Conservation (phyloP, 2,888 invertebrate genomes). For the Pachliopta kotzebuea region DNA sequence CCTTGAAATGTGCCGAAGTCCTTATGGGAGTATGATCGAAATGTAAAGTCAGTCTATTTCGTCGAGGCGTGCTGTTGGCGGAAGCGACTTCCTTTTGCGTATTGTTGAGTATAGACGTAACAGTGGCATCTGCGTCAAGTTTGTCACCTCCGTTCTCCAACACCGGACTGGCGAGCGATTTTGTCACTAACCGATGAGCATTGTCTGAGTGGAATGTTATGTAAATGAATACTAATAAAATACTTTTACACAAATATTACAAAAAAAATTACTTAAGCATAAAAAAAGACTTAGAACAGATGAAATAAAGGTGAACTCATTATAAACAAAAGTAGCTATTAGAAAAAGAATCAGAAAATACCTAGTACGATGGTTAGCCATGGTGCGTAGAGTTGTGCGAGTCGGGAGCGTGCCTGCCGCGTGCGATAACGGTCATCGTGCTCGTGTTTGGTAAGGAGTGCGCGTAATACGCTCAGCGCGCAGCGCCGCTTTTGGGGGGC, state of each 20-base stretch:
- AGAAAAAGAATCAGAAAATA: constrained; percentile 32
- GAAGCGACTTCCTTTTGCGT: constrained; percentile 54
- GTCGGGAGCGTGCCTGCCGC: constrained; percentile 90
- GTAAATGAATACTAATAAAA: not conserved
- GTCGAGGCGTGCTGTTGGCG: constrained; percentile 76
- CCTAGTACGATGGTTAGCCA: constrained; percentile 89
- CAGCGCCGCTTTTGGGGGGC: constrained; percentile 89
- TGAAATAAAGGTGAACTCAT: not conserved
- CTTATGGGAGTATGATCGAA: constrained; percentile 85
- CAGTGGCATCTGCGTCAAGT: constrained; percentile 56
- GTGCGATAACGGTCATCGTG: constrained; percentile 94
- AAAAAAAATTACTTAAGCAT: too few species aligned
- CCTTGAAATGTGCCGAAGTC: constrained; percentile 88
- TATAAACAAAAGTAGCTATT: not conserved
- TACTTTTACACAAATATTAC: too few species aligned
- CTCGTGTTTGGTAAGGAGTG: constrained; percentile 95
- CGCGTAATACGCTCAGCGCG: constrained; percentile 90
- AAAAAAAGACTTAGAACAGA: too few species aligned
- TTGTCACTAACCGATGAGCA: constrained; percentile 84
- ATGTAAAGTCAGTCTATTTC: constrained; percentile 85
- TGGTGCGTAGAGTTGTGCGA: constrained; percentile 94
- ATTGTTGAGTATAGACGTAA: constrained; percentile 38
- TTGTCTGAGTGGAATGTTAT: constrained; percentile 81
- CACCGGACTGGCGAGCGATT: constrained; percentile 58
- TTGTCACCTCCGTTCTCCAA: constrained; percentile 64